Evolutionary conservation across 2,113 vertebrate genomes (phyloP), one percentile per base, ranked within the genome.

Genomic region (Ranitomeya imitator): DNA sequence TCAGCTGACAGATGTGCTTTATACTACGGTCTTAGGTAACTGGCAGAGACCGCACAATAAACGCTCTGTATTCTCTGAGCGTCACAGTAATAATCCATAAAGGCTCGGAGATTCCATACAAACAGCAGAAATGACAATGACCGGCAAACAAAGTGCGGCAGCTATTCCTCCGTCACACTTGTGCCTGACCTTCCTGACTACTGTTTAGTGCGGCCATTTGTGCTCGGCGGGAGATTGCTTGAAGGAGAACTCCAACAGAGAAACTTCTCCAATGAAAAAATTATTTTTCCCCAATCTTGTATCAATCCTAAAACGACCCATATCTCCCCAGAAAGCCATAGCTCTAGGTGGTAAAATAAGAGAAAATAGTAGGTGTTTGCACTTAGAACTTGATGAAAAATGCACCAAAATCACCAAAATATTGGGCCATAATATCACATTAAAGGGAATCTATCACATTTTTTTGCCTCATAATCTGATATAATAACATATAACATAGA

Each of bases 61-160:
- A 51, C 37, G 21, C 16, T 81, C 55, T 60, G 23, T 81, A 37
- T 81, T 31, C 55, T 81, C 26, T 37, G 23, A 81, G 79, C 55
- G 31, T 81, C 57, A 54, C 51, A 79, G 23, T 79, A 79, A 14
- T 16, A 79, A 79, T 79, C 77, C 79, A 81, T 60, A 81, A 60
- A 31, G 55, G 31, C 26, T 9, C 10, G 5, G n/a, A 59, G 55
- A 81, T 81, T 59, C 60, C 79, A 81, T 31, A 26, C n/a, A 59
- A 60, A 26, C 55, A 31, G 23, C 78, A 31, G 78, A 59, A 60
- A 57, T 57, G 54, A 23, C 54, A 78, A 31, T 26, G 61, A 37
- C 37, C 51, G 73, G 21, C 73, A 52, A 74, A 74, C 71, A 74
- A 51, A 52, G 73, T 81, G 23, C 26, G 12, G 26, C 12, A 16